Conservation (phyloP, 2,113 vertebrate genomes). For the Coryphaenoides rupestris region DNA sequence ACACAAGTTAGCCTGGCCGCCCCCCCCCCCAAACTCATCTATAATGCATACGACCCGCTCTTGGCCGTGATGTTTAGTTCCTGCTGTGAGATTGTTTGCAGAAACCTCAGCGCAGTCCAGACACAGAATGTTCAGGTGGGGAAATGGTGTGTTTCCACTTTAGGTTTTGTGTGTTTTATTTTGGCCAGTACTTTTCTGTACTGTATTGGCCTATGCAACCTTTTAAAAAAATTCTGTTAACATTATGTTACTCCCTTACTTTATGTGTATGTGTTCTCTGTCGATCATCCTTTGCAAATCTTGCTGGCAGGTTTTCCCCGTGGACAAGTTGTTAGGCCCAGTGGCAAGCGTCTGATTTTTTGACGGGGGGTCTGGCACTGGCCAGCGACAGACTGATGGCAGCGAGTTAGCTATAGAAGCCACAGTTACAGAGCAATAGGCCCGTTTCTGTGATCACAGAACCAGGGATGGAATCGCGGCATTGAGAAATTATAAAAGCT, state of each 20-base stretch:
- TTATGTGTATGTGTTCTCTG: not conserved
- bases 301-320: too few species aligned
- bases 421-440: too few species aligned
- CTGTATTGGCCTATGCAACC: too few species aligned
- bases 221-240: not conserved
- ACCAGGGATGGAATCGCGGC: too few species aligned
- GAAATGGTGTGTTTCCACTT: not conserved
- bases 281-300: not conserved
- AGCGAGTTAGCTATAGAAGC: too few species aligned
- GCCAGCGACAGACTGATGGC: too few species aligned
- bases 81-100: constrained; percentile 33
- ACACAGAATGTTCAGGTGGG: not conserved
- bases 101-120: constrained; percentile 3
- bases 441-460: too few species aligned
- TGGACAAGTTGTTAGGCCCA: too few species aligned
- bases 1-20: constrained; percentile 62
- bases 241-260: not conserved
- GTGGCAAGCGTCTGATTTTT: too few species aligned
- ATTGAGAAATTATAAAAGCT: too few species aligned
- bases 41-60: constrained; percentile 57
- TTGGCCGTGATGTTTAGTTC: constrained; percentile 29
- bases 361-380: too few species aligned
- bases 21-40: constrained; percentile 40
- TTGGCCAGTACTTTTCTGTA: too few species aligned
- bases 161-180: not conserved